Base-by-base conservation (phyloP, 2,888 invertebrate species). In the Drosophila borealis region DNA sequence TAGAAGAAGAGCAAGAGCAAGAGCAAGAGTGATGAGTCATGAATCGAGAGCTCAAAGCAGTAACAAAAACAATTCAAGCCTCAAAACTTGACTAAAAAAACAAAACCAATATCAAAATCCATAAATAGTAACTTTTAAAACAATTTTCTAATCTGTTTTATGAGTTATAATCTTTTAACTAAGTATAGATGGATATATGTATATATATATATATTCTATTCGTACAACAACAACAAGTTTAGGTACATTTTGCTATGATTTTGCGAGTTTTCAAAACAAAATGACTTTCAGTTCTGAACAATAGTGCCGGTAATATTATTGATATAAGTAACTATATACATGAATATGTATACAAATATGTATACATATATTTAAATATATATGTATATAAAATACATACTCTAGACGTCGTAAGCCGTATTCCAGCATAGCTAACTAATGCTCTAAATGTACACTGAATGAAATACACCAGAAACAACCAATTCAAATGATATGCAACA, bases 221-320 rank as follows among this genome's bases (percentile, higher is more conserved):
- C 37, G 45, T 44, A 67, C 66, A 68, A 65, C 73, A 71, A 63
- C 74, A 78, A 80, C 60, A 66, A 54, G 9, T 74, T 82, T 69
- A 68, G 69, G 46, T 49, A 65, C 53, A 67, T 75, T 82, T 66
- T 42, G n/a, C 13, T 42, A 68, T 81, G 3, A 41, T 64, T 69
- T 75, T 41, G 37, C 34, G 39, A 34, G 45, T 56, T 74, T 14
- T 6, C 9, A 57, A 87, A 74, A 67, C 68, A 1, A 83, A 54
- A 77, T 25, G 2, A 72, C 57, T 51, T 69, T 91, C 51, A 84
- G 91, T 92, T 91, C 81, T 41, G 81, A 91, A 91, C 91, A 92
- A 92, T 92, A 92, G 92, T 92, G 92, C 92, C 92, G 92, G 91
- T 90, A 91, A 92, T 91, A 91, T 92, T 92, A 60, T 70, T 67